A percentile compares a stretch with the other conserved stretches of the same genome.
Conservation (phyloP, 2,113 vertebrate genomes). For the Odontophorus gujanensis region DNA sequence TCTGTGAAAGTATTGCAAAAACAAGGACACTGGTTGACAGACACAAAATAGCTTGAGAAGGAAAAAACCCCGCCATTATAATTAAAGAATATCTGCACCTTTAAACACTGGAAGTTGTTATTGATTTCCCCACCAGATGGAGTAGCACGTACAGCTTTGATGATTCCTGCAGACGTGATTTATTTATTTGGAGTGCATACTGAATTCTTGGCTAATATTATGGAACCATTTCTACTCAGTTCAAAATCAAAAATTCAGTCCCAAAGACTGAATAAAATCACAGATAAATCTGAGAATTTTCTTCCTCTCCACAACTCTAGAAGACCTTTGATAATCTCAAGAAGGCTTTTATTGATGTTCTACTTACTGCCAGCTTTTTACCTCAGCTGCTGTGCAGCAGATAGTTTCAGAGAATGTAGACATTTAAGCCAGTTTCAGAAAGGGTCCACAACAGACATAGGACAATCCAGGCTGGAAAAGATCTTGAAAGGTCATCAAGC, state of each 20-base stretch:
- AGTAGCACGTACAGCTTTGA: constrained; percentile 58
- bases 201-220: background rate
- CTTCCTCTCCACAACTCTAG: background rate
- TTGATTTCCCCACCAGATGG: constrained; percentile 68
- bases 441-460: background rate
- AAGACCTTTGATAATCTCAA: background rate
- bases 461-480: background rate
- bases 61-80: background rate
- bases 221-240: background rate
- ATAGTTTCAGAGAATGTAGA: background rate
- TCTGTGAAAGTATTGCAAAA: background rate
- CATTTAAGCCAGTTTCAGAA: background rate
- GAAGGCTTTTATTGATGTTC: background rate
- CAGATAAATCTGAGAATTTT: background rate
- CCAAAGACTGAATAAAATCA: background rate
- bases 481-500: background rate
- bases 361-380: background rate
- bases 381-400: background rate
- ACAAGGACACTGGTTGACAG: background rate
- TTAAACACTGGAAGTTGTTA: constrained; percentile 37
- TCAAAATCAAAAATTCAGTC: background rate
- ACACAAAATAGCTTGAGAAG: background rate
- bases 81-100: background rate
- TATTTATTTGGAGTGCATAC: background rate
- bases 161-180: background rate